These are phyloP conservation scores for Eumaeus atala DNA, from an alignment of 1,140 invertebrate genomes.

Conservation along the genomic window DNA sequence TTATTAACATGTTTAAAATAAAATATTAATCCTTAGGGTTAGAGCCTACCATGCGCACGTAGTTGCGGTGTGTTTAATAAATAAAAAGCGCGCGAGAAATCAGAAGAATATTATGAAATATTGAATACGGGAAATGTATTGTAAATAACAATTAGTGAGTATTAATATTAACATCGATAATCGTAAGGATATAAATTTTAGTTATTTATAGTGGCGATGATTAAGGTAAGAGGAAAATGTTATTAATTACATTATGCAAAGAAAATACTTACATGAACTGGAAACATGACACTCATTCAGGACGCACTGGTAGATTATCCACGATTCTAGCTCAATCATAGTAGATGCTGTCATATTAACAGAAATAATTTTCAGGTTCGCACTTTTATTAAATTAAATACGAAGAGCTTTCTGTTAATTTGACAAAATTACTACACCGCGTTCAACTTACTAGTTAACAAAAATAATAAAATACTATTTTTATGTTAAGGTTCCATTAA, in stretches of 20 bases:
- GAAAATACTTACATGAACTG: constrained; percentile 74
- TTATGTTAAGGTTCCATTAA: not conserved
- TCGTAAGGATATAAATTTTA: too few species aligned
- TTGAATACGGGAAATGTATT: too few species aligned
- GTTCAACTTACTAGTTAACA: not conserved
- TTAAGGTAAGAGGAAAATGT: not conserved
- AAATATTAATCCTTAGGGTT: too few species aligned
- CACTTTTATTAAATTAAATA: constrained; percentile 10
- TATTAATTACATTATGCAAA: not conserved
- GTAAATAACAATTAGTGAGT: too few species aligned
- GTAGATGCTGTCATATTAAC: constrained; percentile 70
- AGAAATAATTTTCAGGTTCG: constrained; percentile 30
- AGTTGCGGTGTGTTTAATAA: too few species aligned
- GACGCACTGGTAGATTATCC: constrained; percentile 78
- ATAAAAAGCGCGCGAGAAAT: too few species aligned
- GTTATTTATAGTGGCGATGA: not conserved
- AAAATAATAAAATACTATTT: not conserved
- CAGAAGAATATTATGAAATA: too few species aligned
- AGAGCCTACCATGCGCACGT: too few species aligned
- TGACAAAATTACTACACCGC: constrained; percentile 1
- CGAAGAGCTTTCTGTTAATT: not conserved
- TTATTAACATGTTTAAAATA: too few species aligned
- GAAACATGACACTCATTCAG: constrained; percentile 76
- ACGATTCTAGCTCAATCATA: constrained; percentile 77
- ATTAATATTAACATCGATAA: too few species aligned